phyloP scores from a whole-genome alignment of 2,797 vertebrate genomes.

The Microctenopoma lineatum region DNA sequence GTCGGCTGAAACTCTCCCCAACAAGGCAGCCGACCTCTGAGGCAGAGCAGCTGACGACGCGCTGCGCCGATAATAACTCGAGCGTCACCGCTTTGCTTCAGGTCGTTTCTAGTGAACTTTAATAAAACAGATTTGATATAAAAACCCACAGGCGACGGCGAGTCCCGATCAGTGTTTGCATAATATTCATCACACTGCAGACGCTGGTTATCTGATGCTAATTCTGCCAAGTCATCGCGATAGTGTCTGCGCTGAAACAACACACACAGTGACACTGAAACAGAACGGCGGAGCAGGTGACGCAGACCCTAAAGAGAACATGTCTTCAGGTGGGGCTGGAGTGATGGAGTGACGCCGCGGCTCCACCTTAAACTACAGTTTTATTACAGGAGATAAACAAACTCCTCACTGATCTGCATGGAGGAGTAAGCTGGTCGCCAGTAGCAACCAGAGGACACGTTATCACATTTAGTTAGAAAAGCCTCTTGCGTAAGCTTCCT shows the following conservation, averaged over 20 bases:
- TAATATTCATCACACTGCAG: constrained; percentile 19
- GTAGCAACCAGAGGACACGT: background rate
- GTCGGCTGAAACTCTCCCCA: too few relatives aligned
- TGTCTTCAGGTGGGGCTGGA: background rate
- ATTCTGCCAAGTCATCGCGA: background rate
- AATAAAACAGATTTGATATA: constrained; percentile 29
- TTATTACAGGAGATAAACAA: constrained; percentile 23
- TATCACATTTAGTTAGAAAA: background rate
- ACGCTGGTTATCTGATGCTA: background rate
- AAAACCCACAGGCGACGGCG: constrained; percentile 18
- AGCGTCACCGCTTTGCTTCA: constrained; percentile 15
- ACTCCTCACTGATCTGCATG: background rate
- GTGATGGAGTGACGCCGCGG: background rate
- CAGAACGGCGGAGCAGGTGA: too few relatives aligned
- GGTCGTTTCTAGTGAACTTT: constrained; percentile 13
- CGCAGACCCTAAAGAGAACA: background rate
- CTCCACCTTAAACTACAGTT: constrained; percentile 5
- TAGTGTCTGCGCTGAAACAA: background rate
- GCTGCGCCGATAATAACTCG: constrained; percentile 5
- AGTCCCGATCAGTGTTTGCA: constrained; percentile 5
- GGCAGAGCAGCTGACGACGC: background rate
- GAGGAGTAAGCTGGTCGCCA: background rate
- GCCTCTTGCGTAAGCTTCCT: background rate
- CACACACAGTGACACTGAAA: background rate
- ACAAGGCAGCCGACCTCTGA: too few relatives aligned